These are phyloP conservation scores for Pipa parva DNA, from an alignment of 2,113 vertebrate genomes.

Conservation along the genomic window DNA sequence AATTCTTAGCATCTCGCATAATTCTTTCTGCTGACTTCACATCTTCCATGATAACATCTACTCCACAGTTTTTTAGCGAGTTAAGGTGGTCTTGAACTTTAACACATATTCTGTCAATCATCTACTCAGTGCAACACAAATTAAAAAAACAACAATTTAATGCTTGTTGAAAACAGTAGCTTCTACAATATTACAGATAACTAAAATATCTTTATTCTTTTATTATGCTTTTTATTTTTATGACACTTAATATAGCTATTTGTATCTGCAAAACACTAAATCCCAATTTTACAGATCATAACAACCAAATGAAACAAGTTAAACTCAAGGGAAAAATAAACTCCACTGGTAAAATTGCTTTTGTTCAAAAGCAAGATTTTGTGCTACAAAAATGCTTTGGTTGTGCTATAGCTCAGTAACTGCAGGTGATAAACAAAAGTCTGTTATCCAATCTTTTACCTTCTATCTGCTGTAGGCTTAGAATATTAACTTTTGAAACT, in stretches of 20 bases:
- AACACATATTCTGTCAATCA: conserved; percentile 96
- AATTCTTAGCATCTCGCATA: conserved; percentile 92
- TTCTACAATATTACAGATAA: background rate
- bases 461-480: too few relatives aligned
- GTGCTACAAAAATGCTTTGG: background rate
- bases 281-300: background rate
- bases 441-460: background rate
- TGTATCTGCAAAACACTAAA: background rate
- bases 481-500: too few relatives aligned
- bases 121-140: conserved; percentile 59
- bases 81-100: conserved; percentile 97
- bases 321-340: background rate
- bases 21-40: conserved; percentile 83
- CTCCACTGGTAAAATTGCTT: background rate
- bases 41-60: conserved; percentile 82
- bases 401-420: background rate
- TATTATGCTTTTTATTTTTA: background rate
- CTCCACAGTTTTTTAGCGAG: conserved; percentile 80
- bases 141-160: too few relatives aligned
- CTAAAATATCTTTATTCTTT: background rate
- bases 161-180: background rate
- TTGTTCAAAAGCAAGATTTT: background rate
- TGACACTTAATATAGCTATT: background rate
- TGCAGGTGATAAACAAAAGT: background rate
- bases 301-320: background rate